Base-by-base conservation (phyloP, 2,113 vertebrate species). In the Lophotis ruficrista region DNA sequence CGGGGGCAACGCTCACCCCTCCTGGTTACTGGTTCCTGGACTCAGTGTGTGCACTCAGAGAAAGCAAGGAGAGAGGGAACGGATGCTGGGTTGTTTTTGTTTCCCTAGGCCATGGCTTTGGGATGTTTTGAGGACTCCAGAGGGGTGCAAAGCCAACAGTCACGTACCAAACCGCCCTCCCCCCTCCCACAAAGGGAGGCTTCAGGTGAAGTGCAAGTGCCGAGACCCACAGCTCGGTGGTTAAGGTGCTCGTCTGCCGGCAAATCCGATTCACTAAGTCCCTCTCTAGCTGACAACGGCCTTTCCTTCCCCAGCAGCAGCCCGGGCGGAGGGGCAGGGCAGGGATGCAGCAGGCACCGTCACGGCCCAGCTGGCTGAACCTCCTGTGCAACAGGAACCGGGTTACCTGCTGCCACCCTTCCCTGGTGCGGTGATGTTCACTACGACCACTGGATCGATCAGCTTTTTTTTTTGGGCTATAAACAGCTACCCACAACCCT, bases 181-280 rank as follows among this genome's bases (percentile, higher is more conserved):
- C 31, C 35, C 31, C 14, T 3, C 2, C 21, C 7, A 43, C 12
- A 27, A n/a, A 47, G 58, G 70, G 70, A 89, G 56, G 57, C 94
- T 97, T 87, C 53, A 43, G 94, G 89, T 93, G 96, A 96, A 96
- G 95, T 92, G 80, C 97, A 97, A 94, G 65, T 91, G 58, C 83
- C 6, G 41, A 97, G 95, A 92, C 94, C 90, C 89, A 87, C 87
- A 94, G 96, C 64, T 95, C 43, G 9, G 79, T 75, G 95, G 91
- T 95, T 97, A 97, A 97, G 97, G 95, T 95, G 96, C 97, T 96
- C 85, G 68, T 87, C 75, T 84, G 95, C 80, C 6, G 0, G 81
- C 64, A 58, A 87, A 93, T 64, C 81, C 3, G 1, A 51, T 81
- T 51, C 53, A 41, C 50, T 27, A 60, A 92, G 87, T 93, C 91